Evolutionary conservation across 2,888 invertebrate species (phyloP), one percentile per base, ranked within the genome.

Genomic region (Meandrusa payeni): DNA sequence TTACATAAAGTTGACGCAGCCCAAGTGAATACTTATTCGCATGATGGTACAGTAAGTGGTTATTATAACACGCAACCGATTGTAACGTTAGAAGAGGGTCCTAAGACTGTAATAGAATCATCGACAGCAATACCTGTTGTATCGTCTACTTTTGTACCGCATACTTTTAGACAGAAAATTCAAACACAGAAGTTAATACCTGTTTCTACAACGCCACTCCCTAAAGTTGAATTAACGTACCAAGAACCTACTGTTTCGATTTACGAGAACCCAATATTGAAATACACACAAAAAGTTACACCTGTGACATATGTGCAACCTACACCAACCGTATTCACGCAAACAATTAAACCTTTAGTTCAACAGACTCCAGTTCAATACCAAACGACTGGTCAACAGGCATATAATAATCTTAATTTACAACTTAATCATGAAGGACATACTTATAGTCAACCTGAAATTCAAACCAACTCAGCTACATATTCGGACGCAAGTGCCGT

Each of bases 401-500:
- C 57, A 28, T 68, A 64, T 29, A 55, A 52, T 9, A 52, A 58
- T 15, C 70, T 73, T 49, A 69, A 66, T 37, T 43, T 64, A 1
- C 68, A 70, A 29, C 41, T 74, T 7, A 67, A 59, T 36, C 69
- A 76, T 51, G 70, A 66, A 59, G 74, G 69, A 3, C 78, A 79
- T 47, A 67, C 74, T 1, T 82, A 81, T 42, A 73, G 54, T 38
- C 81, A 83, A 51, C 85, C 86, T 2, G 86, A 82, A 69, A 79
- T 81, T 31, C 82, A 82, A 58, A 69, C 76, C 46, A 69, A 74
- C 29, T 44, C 61, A 32, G 47, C 60, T 22, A 64, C 61, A 6
- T 83, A 86, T 50, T 85, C 83, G 13, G 85, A 82, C 42, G 82
- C 83, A 7, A 79, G 65, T 50, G 55, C 69, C 9, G 83, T 87